A percentile compares a stretch with the other conserved stretches of the same genome.
phyloP scores from a whole-genome alignment of 2,888 invertebrate genomes.

The Xanthorhoe spadicearia region DNA sequence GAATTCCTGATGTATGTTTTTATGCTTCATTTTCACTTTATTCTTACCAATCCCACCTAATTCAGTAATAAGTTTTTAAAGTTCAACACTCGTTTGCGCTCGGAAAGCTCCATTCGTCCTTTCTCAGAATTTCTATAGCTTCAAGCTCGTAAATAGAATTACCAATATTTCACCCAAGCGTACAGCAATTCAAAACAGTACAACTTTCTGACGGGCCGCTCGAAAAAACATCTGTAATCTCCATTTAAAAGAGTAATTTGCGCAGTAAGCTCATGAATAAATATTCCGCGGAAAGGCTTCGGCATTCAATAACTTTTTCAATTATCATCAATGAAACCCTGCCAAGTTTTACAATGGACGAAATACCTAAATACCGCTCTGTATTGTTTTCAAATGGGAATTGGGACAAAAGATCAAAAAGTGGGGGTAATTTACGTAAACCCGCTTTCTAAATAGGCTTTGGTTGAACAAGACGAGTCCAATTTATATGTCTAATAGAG shows the following conservation, averaged over 20 bases:
- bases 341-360: conserved; percentile 51
- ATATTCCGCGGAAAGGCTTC: conserved; percentile 46
- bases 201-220: conserved; percentile 4
- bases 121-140: background rate
- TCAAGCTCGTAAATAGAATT: background rate
- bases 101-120: background rate
- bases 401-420: conserved; percentile 19
- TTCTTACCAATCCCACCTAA: too few relatives aligned
- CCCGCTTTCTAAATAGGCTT: background rate
- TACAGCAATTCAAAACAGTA: background rate
- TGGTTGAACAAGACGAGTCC: background rate
- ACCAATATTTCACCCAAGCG: background rate
- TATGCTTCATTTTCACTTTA: too few relatives aligned
- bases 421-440: background rate
- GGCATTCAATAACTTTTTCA: conserved; percentile 61
- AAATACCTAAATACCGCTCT: conserved; percentile 26
- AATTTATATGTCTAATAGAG: too few relatives aligned
- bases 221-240: conserved; percentile 35
- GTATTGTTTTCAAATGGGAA: conserved; percentile 35
- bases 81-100: too few relatives aligned
- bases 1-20: too few relatives aligned
- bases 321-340: conserved; percentile 55
- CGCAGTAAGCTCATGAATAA: conserved; percentile 42
- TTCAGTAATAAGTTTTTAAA: too few relatives aligned
- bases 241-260: conserved; percentile 36